Evolutionary conservation across 2,888 invertebrate species (phyloP).

Genomic region (Antheraea assamensis): DNA sequence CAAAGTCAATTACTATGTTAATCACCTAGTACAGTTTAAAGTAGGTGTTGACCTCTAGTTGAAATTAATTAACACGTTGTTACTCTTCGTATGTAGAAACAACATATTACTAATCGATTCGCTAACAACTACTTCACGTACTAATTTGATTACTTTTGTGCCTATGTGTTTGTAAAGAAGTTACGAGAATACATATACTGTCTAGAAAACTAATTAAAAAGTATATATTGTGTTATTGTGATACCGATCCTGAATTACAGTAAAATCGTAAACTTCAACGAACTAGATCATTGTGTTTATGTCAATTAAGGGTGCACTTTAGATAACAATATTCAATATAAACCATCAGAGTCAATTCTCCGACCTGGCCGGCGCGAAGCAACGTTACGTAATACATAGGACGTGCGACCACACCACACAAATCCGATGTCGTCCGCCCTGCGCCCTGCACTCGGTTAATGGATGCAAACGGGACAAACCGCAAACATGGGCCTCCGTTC

Average conservation of each 20-base stretch:
- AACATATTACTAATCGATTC: neutral
- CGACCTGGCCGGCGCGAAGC: neutral
- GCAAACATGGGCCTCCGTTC: neutral
- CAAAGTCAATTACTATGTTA: too few species aligned
- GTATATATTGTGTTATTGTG: neutral
- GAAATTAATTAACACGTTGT: constrained; percentile 2
- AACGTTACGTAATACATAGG: neutral
- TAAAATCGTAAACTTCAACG: neutral
- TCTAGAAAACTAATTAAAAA: neutral
- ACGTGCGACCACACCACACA: neutral
- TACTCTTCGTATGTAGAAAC: neutral
- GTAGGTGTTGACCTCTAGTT: neutral
- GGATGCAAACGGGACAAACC: constrained; percentile 10
- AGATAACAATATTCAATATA: neutral
- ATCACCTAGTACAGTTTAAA: neutral
- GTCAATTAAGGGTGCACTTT: neutral
- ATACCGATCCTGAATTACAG: neutral
- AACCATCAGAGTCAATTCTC: neutral
- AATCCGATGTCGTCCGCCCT: neutral
- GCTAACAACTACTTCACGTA: neutral
- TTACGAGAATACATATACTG: neutral
- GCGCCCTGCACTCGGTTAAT: constrained; percentile 12
- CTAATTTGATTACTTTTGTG: neutral
- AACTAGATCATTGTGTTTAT: neutral
- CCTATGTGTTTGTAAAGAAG: neutral